phyloP scores from a whole-genome alignment of 2,888 invertebrate species.

The Tuberolachnus salignus region DNA sequence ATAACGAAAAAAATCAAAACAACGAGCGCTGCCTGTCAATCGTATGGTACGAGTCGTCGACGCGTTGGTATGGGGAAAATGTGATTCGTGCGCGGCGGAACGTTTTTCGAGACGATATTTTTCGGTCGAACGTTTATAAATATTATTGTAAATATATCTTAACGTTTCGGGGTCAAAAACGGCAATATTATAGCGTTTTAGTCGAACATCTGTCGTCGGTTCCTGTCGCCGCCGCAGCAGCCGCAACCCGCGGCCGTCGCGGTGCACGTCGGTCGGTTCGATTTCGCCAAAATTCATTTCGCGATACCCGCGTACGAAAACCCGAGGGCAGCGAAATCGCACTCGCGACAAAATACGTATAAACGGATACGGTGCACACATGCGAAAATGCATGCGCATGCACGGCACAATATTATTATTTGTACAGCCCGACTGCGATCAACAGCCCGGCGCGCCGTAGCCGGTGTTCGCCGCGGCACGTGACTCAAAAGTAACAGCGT shows the following conservation, averaged over 20 bases:
- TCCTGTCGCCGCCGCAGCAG: not conserved
- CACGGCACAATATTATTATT: not conserved
- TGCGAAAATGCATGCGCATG: no score
- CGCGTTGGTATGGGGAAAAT: no score
- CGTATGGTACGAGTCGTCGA: no score
- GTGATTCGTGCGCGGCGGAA: no score
- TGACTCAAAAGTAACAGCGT: not conserved
- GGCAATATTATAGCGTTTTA: constrained; percentile 33
- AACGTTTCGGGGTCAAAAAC: not conserved
- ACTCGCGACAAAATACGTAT: not conserved
- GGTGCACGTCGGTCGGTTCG: not conserved
- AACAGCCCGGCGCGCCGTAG: constrained; percentile 4
- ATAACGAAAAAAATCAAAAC: no score
- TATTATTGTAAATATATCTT: no score
- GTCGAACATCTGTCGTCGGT: constrained; percentile 36
- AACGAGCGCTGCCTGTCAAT: no score
- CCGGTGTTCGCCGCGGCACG: constrained; percentile 1
- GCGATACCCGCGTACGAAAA: not conserved
- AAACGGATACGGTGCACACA: not conserved
- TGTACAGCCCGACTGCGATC: not conserved
- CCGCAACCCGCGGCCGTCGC: not conserved
- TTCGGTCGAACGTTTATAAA: not conserved
- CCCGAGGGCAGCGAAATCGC: not conserved
- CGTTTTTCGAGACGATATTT: constrained; percentile 8
- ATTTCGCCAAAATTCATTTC: constrained; percentile 20